Evolutionary conservation across 2,797 vertebrate genomes (phyloP).

Genomic region (Amblyopsis hoosieri): DNA sequence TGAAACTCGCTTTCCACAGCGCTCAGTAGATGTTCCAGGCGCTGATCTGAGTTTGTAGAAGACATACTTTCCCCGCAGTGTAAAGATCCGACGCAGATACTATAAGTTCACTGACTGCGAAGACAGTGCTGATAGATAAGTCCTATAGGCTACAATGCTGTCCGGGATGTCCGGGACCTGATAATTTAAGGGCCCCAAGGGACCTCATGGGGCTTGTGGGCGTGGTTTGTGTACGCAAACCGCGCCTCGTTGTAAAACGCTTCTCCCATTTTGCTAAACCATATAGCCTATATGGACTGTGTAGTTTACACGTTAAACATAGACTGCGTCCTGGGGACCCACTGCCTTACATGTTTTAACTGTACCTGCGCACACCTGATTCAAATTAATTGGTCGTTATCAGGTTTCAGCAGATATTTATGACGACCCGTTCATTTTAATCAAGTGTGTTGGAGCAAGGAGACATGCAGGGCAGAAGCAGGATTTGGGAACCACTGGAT

Average conservation of each 20-base stretch:
- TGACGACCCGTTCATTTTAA: too few species aligned
- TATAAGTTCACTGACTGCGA: constrained; percentile 2
- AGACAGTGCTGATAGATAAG: constrained; percentile 32
- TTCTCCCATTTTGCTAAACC: too few species aligned
- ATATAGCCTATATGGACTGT: too few species aligned
- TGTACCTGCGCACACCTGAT: too few species aligned
- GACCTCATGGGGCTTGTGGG: constrained; percentile 73
- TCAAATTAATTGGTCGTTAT: too few species aligned
- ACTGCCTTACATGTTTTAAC: too few species aligned
- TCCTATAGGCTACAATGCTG: constrained; percentile 26
- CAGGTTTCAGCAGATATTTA: too few species aligned
- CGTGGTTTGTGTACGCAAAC: constrained; percentile 43
- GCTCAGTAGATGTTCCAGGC: constrained; percentile 83
- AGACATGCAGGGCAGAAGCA: too few species aligned
- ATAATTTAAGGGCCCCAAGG: constrained; percentile 71
- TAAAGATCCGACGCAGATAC: constrained; percentile 17
- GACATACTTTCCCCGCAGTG: constrained; percentile 65
- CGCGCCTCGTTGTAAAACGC: constrained; percentile 29
- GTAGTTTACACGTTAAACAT: too few species aligned
- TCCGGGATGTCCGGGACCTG: constrained; percentile 28
- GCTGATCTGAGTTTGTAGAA: constrained; percentile 76
- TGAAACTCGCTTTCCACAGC: constrained; percentile 83
- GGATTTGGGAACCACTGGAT: too few species aligned
- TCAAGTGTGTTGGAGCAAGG: too few species aligned
- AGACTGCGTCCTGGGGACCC: too few species aligned